A percentile compares a stretch with the other conserved stretches of the same genome.
Conservation (phyloP, 92 coral and sea anemone species). For the Galaxea fascicularis region DNA sequence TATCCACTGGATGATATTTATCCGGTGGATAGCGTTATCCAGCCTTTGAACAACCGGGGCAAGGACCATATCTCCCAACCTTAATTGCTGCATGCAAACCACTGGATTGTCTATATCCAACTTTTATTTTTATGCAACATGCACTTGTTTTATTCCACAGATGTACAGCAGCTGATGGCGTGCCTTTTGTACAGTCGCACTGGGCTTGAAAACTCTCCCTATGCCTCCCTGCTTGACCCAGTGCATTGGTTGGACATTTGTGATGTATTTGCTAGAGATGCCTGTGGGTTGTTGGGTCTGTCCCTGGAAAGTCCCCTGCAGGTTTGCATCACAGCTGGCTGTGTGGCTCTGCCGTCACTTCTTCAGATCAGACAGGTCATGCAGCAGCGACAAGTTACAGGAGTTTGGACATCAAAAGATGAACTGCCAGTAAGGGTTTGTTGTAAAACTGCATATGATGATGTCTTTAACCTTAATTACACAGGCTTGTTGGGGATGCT, state of each 20-base stretch:
- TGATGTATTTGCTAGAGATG: conserved; percentile 95
- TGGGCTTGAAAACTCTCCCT: conserved; percentile 97
- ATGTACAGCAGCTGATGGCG: conserved; percentile 97
- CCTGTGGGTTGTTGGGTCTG: conserved; percentile 95
- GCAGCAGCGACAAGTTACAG: conserved; percentile 96
- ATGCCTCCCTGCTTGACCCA: conserved; percentile 90
- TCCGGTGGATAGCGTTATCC: no score
- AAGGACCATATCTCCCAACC: neutral
- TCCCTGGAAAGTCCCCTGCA: conserved; percentile 97
- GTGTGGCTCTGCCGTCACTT: conserved; percentile 93
- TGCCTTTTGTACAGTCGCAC: conserved; percentile 89
- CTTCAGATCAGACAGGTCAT: conserved; percentile 98
- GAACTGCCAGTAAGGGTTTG: conserved; percentile 89
- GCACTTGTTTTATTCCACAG: conserved; percentile 39
- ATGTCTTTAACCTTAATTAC: no score
- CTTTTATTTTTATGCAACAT: no score
- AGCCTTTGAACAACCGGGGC: no score
- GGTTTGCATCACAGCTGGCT: conserved; percentile 97
- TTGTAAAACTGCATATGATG: neutral
- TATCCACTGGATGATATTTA: no score
- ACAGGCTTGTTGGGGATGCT: no score
- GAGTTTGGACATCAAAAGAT: conserved; percentile 98
- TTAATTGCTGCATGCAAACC: neutral
- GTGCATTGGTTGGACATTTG: conserved; percentile 97
- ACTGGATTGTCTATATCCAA: neutral